Conservation (phyloP, 2,113 vertebrate species). For the Craseonycteris thonglongyai region DNA sequence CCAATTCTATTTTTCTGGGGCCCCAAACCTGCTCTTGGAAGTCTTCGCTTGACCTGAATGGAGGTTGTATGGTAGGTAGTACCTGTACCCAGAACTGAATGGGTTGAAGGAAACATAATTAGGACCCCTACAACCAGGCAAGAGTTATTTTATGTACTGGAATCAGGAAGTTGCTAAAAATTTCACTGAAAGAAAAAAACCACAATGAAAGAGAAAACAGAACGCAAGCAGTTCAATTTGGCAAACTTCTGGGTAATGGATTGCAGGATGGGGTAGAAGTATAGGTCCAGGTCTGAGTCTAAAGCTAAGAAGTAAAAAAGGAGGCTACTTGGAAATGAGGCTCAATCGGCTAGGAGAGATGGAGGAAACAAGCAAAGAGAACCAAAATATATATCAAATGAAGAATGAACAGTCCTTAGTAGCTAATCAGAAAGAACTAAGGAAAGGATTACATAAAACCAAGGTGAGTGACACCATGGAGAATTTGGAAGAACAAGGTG, state of each 20-base stretch:
- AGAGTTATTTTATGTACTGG: slow-evolving; percentile 17
- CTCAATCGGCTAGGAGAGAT: background rate
- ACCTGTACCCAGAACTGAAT: background rate
- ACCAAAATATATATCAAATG: background rate
- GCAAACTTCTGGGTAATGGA: background rate
- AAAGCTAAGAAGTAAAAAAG: background rate
- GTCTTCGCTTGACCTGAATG: background rate
- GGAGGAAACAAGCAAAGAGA: background rate
- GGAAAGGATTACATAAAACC: background rate
- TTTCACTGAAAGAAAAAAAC: slow-evolving; percentile 2
- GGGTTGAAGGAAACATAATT: background rate
- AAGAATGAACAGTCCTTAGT: background rate
- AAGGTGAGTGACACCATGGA: background rate
- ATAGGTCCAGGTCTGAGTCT: background rate
- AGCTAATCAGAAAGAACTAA: background rate
- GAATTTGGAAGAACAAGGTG: background rate
- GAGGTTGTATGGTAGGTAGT: background rate
- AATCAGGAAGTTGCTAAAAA: background rate
- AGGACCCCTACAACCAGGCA: background rate
- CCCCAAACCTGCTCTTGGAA: background rate
- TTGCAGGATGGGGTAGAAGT: background rate
- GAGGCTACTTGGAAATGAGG: background rate
- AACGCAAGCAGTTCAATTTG: background rate
- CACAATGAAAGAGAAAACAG: background rate
- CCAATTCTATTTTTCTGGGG: background rate